Evolutionary conservation across 2,113 vertebrate species (phyloP), one percentile per base, ranked within the genome.

Genomic region (Hucho hucho): DNA sequence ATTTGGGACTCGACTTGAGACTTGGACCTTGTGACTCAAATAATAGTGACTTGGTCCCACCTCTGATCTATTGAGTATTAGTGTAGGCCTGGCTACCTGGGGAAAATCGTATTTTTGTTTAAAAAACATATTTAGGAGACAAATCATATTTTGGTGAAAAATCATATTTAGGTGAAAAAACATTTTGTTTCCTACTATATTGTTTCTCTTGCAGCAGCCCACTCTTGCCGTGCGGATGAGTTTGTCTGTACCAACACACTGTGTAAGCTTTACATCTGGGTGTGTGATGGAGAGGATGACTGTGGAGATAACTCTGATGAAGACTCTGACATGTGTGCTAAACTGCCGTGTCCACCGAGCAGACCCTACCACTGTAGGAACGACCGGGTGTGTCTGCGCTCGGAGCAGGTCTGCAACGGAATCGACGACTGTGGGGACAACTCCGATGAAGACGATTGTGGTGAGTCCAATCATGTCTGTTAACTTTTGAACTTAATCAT

Each of bases 211-310:
- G 58, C 79, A 83, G 76, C 91, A 85, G 73, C 49, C 78, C 89
- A 93, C 76, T 90, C 91, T 75, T 96, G 95, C 75, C 93, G 92
- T 81, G 73, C 90, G 2, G 95, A 96, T 83, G 95, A 96, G 64
- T 96, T 96, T 80, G 81, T 95, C 69, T 96, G 95, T 84, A 96
- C 95, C 87, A 96, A 96, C 85, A 95, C 95, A 1, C 92, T 96
- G 69, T 96, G 95, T 86, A 96, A 95, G 75, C 92, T 96, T 1
- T 89, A 90, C 72, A 90, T 94, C 76, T 96, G 94, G 94, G 89
- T 95, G 73, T 96, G 95, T 89, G 95, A 96, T 72, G 95, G 95
- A 0, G 94, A 95, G 84, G 95, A 96, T 64, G 95, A 96, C 87
- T 96, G 95, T 59, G 95, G 95, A 73, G 95, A 96, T 82, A 95